These are phyloP conservation scores for Asteroscopus sphinx DNA, from an alignment of 2,888 invertebrate genomes.

Conservation along the genomic window DNA sequence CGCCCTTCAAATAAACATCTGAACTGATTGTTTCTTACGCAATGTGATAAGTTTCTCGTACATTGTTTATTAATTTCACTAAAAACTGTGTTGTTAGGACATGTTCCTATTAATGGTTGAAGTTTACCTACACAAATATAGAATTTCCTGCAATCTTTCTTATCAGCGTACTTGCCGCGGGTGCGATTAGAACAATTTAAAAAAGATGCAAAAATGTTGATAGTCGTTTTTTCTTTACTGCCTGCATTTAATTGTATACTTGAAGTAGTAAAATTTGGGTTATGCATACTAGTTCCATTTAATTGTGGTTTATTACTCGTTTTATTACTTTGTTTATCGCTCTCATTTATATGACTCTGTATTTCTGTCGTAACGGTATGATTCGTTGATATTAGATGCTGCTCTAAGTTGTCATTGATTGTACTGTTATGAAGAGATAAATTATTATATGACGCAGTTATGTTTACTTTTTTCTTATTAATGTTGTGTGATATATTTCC, in stretches of 20 bases:
- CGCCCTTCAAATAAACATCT: slow-evolving; percentile 81
- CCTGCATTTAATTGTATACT: slow-evolving; percentile 11
- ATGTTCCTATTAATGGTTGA: slow-evolving; percentile 72
- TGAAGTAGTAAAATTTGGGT: slow-evolving; percentile 2
- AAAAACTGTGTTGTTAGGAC: slow-evolving; percentile 82
- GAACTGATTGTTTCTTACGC: slow-evolving; percentile 83
- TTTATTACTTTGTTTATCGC: slow-evolving; percentile 28
- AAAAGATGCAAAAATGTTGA: slow-evolving; percentile 3
- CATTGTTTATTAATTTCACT: slow-evolving; percentile 83
- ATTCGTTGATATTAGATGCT: slow-evolving; percentile 31
- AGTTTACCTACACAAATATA: slow-evolving; percentile 82
- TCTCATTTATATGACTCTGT: slow-evolving; percentile 27
- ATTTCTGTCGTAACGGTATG: slow-evolving; percentile 34
- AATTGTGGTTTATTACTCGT: slow-evolving; percentile 13
- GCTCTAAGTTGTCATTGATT: slow-evolving; percentile 26
- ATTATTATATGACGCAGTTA: slow-evolving; percentile 4
- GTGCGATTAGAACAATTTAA: slow-evolving; percentile 66
- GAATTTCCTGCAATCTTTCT: slow-evolving; percentile 84
- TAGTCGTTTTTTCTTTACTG: slow-evolving; percentile 8
- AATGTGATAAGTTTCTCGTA: slow-evolving; percentile 84
- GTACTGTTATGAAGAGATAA: slow-evolving; percentile 14
- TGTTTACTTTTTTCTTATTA: slow-evolving; percentile 9
- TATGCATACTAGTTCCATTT: slow-evolving; percentile 7
- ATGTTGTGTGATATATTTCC: slow-evolving; percentile 5
- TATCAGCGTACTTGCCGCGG: slow-evolving; percentile 86